Evolutionary conservation across 2,113 vertebrate genomes (phyloP).

Genomic region (Cavia porcellus): DNA sequence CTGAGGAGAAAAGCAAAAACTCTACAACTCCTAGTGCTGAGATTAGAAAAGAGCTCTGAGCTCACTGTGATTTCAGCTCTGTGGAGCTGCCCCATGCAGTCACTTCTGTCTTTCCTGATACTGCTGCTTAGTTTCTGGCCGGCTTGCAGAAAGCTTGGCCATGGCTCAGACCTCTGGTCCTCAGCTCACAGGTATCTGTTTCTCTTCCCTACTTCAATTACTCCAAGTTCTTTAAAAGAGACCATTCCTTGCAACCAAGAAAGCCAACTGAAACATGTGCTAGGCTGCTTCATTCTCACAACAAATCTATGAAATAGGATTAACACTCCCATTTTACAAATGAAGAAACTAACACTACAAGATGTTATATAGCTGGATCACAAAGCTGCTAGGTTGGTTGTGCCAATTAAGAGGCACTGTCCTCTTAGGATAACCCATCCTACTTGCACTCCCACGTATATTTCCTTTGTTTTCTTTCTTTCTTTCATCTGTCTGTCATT

Average conservation of each 20-base stretch:
- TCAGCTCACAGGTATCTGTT: neutral
- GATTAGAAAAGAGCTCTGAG: neutral
- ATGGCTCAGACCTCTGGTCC: neutral
- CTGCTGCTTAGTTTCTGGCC: neutral
- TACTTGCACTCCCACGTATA: neutral
- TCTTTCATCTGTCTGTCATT: neutral
- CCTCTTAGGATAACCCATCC: neutral
- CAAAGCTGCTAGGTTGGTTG: neutral
- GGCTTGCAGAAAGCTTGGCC: neutral
- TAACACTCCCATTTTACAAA: neutral
- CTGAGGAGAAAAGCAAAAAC: neutral
- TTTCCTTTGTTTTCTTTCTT: neutral
- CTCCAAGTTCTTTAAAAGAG: neutral
- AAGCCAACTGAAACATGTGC: neutral
- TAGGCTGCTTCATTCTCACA: neutral
- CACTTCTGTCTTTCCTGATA: neutral
- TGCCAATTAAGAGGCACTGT: neutral
- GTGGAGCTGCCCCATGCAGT: neutral
- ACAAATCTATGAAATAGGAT: neutral
- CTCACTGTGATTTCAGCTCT: neutral
- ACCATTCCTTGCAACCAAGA: neutral
- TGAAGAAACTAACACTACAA: neutral
- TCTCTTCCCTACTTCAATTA: neutral
- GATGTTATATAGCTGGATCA: neutral
- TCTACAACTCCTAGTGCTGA: neutral